Conservation (phyloP, 2,113 vertebrate species). For the Entelurus aequoreus region DNA sequence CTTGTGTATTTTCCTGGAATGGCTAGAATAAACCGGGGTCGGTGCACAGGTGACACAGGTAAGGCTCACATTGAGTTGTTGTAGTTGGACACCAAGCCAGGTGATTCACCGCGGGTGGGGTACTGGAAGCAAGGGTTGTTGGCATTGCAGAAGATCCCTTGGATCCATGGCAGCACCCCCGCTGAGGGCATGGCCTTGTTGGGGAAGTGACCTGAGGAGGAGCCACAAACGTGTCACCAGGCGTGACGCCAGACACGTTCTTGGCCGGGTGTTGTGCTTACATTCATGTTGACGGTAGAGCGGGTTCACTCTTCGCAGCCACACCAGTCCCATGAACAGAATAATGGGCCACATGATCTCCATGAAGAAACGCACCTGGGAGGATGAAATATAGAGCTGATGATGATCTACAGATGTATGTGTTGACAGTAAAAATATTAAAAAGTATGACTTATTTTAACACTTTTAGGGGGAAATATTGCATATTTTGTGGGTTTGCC, state of each 20-base stretch:
- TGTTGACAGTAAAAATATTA: too few species aligned
- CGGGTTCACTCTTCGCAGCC: constrained; percentile 84
- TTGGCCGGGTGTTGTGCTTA: constrained; percentile 64
- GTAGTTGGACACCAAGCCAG: constrained; percentile 91
- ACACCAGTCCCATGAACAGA: constrained; percentile 86
- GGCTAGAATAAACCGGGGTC: background rate
- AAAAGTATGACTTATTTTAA: too few species aligned
- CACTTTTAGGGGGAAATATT: too few species aligned
- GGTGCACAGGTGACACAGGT: background rate
- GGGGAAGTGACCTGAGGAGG: constrained; percentile 86
- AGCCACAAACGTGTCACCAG: constrained; percentile 3
- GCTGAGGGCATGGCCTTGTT: constrained; percentile 95
- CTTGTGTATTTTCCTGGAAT: too few species aligned
- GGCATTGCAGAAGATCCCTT: constrained; percentile 91
- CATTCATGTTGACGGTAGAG: constrained; percentile 89
- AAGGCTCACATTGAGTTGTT: constrained; percentile 86
- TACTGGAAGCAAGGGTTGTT: constrained; percentile 89
- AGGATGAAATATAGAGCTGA: too few species aligned
- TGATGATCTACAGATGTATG: too few species aligned
- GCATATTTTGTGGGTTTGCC: too few species aligned
- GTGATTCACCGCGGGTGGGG: constrained; percentile 82
- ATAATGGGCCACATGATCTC: constrained; percentile 88
- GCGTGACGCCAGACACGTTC: background rate
- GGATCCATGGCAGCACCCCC: constrained; percentile 86
- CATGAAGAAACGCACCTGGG: constrained; percentile 83